These are phyloP conservation scores for Colossoma macropomum DNA, from an alignment of 2,113 vertebrate genomes.

Conservation along the genomic window DNA sequence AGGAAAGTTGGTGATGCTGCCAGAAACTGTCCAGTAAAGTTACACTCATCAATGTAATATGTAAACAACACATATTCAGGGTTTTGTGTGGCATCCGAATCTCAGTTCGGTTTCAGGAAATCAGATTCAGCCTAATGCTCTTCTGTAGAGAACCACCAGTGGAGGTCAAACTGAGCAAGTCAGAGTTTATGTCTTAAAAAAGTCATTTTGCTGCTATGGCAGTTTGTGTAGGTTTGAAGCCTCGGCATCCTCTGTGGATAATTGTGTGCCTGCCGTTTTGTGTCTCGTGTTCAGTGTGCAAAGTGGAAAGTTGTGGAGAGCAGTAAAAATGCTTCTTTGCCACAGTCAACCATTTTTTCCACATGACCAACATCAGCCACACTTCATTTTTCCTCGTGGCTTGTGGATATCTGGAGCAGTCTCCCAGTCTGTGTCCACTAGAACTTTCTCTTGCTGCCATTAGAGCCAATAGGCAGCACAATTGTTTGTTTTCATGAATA, in stretches of 20 bases:
- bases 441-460: not conserved
- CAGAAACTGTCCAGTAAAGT: not conserved
- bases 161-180: not conserved
- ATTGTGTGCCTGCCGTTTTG: not conserved
- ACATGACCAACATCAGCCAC: conserved; percentile 26
- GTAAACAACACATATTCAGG: conserved; percentile 3
- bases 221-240: not conserved
- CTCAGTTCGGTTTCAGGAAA: not conserved
- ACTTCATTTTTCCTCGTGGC: conserved; percentile 17
- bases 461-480: not conserved
- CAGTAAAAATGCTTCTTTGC: conserved; percentile 27
- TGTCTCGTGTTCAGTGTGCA: not conserved
- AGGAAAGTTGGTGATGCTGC: not conserved
- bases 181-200: not conserved
- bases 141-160: not conserved
- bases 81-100: not conserved
- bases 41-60: not conserved
- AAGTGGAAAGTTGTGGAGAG: conserved; percentile 19
- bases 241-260: not conserved
- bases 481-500: conserved; percentile 9
- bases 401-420: conserved; percentile 14
- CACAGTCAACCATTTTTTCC: conserved; percentile 3
- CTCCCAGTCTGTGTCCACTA: not conserved
- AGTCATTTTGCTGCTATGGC: not conserved
- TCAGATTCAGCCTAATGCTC: not conserved